Percentiles rank a stretch among this genome's conserved stretches.
phyloP scores from a whole-genome alignment of 2,113 vertebrate species.

The Channa maculata region DNA sequence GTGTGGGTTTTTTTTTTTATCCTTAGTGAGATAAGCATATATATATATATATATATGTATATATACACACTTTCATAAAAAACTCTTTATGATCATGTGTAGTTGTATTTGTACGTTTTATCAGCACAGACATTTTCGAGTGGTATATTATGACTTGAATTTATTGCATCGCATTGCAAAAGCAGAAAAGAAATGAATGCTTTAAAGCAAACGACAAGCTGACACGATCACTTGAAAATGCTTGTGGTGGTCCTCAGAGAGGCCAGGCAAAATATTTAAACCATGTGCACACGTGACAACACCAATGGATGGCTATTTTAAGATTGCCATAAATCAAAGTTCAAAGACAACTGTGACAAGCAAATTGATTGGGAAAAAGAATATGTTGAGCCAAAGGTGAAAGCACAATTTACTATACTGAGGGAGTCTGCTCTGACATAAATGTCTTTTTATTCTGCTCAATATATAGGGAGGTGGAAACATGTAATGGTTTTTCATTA shows the following conservation, averaged over 20 bases:
- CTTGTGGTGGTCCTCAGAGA: conserved; percentile 43
- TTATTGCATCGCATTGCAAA: conserved; percentile 5
- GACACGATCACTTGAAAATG: conserved; percentile 58
- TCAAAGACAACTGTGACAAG: conserved; percentile 45
- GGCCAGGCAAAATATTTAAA: conserved; percentile 51
- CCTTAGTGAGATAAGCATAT: no score
- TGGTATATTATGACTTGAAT: neutral
- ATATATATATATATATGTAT: no score
- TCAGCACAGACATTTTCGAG: neutral
- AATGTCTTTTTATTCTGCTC: conserved; percentile 28
- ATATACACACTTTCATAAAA: neutral
- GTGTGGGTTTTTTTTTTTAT: conserved; percentile 27
- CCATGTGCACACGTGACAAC: conserved; percentile 55
- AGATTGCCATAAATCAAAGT: conserved; percentile 60
- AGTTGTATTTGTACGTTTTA: neutral
- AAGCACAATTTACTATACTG: conserved; percentile 31
- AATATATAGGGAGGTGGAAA: conserved; percentile 23
- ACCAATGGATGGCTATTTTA: conserved; percentile 64
- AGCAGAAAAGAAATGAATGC: conserved; percentile 6
- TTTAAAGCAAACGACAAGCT: conserved; percentile 40
- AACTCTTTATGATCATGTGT: neutral
- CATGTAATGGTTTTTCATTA: conserved; percentile 26
- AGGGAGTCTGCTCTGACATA: conserved; percentile 1
- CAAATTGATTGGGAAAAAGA: conserved; percentile 32
- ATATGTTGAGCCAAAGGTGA: neutral